Percentiles rank a stretch among this genome's conserved stretches.
phyloP scores from a whole-genome alignment of 1,140 invertebrate species.

The Anoplophora glabripennis region DNA sequence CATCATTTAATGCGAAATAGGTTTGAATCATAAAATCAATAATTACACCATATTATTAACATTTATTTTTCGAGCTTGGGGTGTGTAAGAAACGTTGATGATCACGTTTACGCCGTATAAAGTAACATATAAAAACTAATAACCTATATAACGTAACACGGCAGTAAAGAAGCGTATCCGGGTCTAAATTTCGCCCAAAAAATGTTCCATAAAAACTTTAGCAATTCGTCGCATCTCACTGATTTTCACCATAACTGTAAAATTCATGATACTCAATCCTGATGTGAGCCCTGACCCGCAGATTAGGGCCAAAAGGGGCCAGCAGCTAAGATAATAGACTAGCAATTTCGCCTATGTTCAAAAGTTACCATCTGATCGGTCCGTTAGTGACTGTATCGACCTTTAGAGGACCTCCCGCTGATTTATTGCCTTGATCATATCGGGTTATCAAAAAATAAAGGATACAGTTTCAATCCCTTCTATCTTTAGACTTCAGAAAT shows the following conservation, averaged over 20 bases:
- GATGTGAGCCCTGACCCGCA: not conserved
- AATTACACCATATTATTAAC: no score
- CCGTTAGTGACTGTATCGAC: not conserved
- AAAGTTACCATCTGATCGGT: constrained; percentile 15
- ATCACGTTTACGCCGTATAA: no score
- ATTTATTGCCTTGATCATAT: not conserved
- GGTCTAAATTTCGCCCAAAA: constrained; percentile 2
- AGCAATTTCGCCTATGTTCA: constrained; percentile 26
- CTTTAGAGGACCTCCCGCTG: not conserved
- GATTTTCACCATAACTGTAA: constrained; percentile 10
- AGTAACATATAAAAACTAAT: no score
- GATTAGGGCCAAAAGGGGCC: not conserved
- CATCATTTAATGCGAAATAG: no score
- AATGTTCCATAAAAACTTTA: constrained; percentile 6
- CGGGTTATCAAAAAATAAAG: no score
- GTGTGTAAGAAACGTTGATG: no score
- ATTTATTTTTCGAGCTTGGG: no score
- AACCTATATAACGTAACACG: no score
- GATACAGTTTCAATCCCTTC: no score
- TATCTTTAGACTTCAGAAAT: no score
- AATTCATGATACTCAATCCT: not conserved
- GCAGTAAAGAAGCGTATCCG: no score
- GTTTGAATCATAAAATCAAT: no score
- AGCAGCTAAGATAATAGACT: constrained; percentile 25
- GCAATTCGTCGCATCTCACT: not conserved